A percentile compares a stretch with the other conserved stretches of the same genome.
Conservation (phyloP, 2,888 invertebrate species). For the Strigamia transsilvanica region DNA sequence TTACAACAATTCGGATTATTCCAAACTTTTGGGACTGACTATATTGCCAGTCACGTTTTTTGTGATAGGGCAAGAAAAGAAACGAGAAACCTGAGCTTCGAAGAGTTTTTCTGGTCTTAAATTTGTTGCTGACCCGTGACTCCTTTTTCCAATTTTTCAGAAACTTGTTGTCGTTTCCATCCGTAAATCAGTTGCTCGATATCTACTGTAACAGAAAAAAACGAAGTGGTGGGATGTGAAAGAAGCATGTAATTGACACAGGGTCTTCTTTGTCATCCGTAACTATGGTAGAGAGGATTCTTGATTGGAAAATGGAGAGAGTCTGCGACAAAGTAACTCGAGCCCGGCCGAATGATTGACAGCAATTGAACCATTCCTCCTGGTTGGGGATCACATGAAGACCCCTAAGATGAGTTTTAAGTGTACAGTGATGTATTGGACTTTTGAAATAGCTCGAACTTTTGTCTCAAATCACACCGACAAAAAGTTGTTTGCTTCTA, state of each 20-base stretch:
- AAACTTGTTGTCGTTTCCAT: background rate
- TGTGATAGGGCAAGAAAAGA: background rate
- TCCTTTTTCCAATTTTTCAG: background rate
- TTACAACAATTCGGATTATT: no score
- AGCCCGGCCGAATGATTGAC: conserved; percentile 7
- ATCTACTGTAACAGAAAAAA: background rate
- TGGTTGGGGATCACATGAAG: background rate
- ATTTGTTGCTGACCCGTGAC: conserved; percentile 7
- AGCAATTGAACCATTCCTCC: conserved; percentile 21
- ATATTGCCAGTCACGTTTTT: no score
- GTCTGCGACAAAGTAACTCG: conserved; percentile 42
- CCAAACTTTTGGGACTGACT: no score
- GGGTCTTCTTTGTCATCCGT: conserved; percentile 43
- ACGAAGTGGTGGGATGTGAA: background rate
- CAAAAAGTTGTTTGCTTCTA: background rate
- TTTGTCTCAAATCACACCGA: background rate
- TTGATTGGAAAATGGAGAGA: conserved; percentile 40
- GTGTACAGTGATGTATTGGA: background rate
- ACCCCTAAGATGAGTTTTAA: background rate
- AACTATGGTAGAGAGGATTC: background rate
- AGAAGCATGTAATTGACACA: conserved; percentile 49
- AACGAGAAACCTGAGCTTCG: background rate
- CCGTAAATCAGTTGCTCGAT: conserved; percentile 7
- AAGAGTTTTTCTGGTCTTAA: background rate
- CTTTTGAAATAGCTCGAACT: background rate